Percentiles rank a stretch among this genome's conserved stretches.
These are phyloP conservation scores for Helicoverpa assulta DNA, from an alignment of 2,888 invertebrate species.

Conservation along the genomic window DNA sequence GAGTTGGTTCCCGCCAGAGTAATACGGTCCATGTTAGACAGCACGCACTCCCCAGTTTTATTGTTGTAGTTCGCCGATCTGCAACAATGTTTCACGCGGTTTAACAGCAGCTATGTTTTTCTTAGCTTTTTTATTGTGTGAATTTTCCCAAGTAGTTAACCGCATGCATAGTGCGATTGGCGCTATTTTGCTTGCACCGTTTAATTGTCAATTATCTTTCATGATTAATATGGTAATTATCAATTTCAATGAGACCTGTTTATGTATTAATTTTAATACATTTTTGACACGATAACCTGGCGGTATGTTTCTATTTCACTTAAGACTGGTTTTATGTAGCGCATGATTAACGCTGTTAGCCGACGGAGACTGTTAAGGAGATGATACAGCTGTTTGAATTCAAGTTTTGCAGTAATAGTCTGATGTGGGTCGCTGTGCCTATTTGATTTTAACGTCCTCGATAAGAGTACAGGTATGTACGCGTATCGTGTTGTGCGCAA, in stretches of 20 bases:
- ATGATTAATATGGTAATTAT: conserved; percentile 59
- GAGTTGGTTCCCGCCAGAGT: conserved; percentile 95
- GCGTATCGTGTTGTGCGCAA: conserved; percentile 28
- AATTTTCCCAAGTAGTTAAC: conserved; percentile 83
- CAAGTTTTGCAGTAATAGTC: conserved; percentile 44
- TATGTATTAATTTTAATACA: conserved; percentile 38
- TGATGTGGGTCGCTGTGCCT: conserved; percentile 38
- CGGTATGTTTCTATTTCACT: conserved; percentile 48
- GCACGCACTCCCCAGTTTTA: conserved; percentile 95
- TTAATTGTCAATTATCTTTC: conserved; percentile 64
- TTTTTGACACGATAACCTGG: conserved; percentile 57
- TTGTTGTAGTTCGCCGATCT: conserved; percentile 98
- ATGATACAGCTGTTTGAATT: conserved; percentile 52
- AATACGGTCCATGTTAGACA: conserved; percentile 97
- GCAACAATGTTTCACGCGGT: conserved; percentile 84
- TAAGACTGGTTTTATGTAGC: conserved; percentile 58
- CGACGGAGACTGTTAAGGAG: conserved; percentile 34
- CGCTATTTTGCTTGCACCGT: conserved; percentile 67
- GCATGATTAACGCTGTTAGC: conserved; percentile 46
- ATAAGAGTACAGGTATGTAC: conserved; percentile 32
- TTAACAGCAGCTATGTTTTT: conserved; percentile 75
- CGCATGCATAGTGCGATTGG: conserved; percentile 59
- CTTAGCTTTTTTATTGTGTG: conserved; percentile 78
- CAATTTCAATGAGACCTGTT: conserved; percentile 37
- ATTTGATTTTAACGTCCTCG: conserved; percentile 42